These are phyloP conservation scores for Caenorhabditis remanei DNA, from an alignment of 1,140 invertebrate species.

Conservation along the genomic window DNA sequence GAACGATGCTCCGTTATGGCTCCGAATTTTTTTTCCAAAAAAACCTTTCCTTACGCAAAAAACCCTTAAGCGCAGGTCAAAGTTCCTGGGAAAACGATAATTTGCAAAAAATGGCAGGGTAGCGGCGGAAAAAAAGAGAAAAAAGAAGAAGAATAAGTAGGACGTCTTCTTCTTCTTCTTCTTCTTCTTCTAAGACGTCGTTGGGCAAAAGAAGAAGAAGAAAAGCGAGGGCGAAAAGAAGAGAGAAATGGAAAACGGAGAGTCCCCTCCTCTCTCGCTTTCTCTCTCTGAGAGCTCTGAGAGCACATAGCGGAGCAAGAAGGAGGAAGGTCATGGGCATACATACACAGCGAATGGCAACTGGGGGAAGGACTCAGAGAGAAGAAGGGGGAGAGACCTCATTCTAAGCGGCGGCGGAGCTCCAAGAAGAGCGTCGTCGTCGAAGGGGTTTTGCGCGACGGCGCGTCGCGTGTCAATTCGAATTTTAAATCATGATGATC, in stretches of 20 bases:
- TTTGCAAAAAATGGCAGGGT: no score
- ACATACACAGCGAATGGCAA: background rate
- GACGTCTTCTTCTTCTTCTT: no score
- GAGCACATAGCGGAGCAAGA: background rate
- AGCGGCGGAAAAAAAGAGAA: no score
- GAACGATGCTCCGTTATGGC: no score
- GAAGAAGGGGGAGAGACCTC: background rate
- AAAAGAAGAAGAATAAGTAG: no score
- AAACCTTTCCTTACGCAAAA: no score
- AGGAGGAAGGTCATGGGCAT: slow-evolving; percentile 2
- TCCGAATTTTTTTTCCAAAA: no score
- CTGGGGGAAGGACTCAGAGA: background rate
- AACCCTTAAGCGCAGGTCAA: no score
- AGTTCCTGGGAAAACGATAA: no score
- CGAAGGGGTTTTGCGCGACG: background rate
- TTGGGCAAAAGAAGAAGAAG: background rate
- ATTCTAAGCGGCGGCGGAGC: background rate
- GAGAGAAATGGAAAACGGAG: background rate
- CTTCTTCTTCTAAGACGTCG: background rate
- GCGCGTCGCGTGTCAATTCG: slow-evolving; percentile 48
- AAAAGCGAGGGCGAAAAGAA: slow-evolving; percentile 24
- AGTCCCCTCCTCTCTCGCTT: background rate
- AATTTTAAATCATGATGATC: slow-evolving; percentile 56
- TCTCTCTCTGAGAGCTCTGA: background rate
- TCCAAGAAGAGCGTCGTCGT: background rate